Evolutionary conservation across 2,113 vertebrate species (phyloP).

Genomic region (Cyanistes caeruleus): DNA sequence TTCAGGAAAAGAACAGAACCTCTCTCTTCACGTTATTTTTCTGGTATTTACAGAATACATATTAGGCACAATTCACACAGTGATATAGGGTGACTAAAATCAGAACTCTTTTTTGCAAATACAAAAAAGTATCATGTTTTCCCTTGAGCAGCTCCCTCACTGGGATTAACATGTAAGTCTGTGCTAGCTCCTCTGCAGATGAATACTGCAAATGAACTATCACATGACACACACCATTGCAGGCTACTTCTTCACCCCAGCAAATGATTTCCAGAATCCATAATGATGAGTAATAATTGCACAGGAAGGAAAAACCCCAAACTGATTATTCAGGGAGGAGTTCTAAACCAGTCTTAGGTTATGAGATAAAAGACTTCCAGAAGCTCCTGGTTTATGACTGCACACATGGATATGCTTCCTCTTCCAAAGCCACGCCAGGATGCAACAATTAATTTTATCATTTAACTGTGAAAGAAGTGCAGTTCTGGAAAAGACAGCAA

Average conservation of each 20-base stretch:
- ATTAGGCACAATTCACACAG: neutral
- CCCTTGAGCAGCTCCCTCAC: neutral
- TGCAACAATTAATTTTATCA: constrained; percentile 23
- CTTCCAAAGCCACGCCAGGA: neutral
- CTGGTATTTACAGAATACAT: neutral
- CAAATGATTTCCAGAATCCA: constrained; percentile 7
- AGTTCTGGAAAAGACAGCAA: neutral
- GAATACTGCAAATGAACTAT: neutral
- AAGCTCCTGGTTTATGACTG: constrained; percentile 5
- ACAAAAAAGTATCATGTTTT: neutral
- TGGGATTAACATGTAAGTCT: neutral
- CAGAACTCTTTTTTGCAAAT: neutral
- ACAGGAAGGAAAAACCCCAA: accelerated
- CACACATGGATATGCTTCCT: neutral
- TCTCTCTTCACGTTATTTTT: neutral
- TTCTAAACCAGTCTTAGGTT: neutral
- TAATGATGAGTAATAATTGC: neutral
- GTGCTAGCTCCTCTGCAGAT: neutral
- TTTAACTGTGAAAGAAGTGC: neutral
- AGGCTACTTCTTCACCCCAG: neutral
- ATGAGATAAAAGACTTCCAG: constrained; percentile 1
- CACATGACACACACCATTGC: neutral
- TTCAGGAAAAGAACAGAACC: neutral
- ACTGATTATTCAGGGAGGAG: neutral
- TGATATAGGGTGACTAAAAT: neutral